Evolutionary conservation across 2,888 invertebrate species (phyloP).

Genomic region (Eupithecia dodoneata): DNA sequence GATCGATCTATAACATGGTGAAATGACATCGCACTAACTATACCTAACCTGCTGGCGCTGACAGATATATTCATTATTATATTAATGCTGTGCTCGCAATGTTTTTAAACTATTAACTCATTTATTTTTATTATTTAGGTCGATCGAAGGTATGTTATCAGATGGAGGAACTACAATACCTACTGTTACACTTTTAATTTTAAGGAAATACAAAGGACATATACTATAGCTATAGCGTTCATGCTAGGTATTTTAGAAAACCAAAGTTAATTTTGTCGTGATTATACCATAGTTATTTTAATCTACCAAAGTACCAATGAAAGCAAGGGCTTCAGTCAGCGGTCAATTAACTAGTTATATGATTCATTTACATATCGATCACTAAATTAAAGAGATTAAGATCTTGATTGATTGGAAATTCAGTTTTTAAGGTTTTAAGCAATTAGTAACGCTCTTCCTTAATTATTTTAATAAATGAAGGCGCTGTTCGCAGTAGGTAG

Average conservation of each 20-base stretch:
- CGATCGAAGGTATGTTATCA: too few relatives aligned
- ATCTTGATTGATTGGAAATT: slow-evolving; percentile 36
- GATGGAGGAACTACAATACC: too few relatives aligned
- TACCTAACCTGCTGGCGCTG: background rate
- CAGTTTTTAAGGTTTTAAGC: slow-evolving; percentile 24
- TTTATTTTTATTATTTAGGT: background rate
- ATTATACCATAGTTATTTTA: background rate
- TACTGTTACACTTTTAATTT: too few relatives aligned
- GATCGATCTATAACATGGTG: slow-evolving; percentile 22
- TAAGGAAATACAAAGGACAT: too few relatives aligned
- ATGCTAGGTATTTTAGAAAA: background rate
- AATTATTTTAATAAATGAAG: background rate
- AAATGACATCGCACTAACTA: slow-evolving; percentile 25
- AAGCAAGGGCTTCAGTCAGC: slow-evolving; percentile 10
- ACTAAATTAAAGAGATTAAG: slow-evolving; percentile 36
- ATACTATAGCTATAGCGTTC: too few relatives aligned
- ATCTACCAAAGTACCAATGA: background rate
- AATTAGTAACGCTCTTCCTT: slow-evolving; percentile 20
- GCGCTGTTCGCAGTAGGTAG: background rate
- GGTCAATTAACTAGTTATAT: slow-evolving; percentile 18
- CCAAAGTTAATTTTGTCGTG: background rate
- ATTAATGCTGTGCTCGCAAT: background rate
- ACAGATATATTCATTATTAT: slow-evolving; percentile 7
- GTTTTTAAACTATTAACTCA: background rate
- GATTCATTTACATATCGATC: slow-evolving; percentile 37